Evolutionary conservation across 2,888 invertebrate species (phyloP).

Genomic region (Acanthosepion esculentum): DNA sequence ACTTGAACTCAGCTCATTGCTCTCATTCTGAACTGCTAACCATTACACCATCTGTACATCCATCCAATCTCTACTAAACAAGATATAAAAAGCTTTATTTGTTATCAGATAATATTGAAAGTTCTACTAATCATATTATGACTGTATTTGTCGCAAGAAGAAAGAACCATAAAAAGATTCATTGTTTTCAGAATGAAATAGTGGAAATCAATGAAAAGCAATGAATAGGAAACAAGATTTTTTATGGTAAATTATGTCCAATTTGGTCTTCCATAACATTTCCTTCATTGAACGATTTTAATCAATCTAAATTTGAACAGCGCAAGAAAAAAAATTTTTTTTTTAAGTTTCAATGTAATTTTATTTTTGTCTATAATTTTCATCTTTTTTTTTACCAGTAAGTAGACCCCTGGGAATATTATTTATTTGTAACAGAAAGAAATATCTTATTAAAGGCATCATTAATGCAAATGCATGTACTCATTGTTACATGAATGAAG

Average conservation of each 20-base stretch:
- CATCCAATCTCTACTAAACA: neutral
- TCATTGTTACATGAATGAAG: too few relatives aligned
- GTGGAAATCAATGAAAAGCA: neutral
- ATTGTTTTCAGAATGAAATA: neutral
- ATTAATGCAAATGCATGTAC: neutral
- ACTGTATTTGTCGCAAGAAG: neutral
- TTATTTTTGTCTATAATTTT: neutral
- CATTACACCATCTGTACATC: too few relatives aligned
- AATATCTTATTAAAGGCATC: neutral
- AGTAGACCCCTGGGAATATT: neutral
- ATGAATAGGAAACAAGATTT: neutral
- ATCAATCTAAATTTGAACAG: slow-evolving; percentile 17
- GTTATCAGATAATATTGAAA: neutral
- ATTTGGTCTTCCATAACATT: slow-evolving; percentile 14
- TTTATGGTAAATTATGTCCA: neutral
- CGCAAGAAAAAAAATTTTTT: neutral
- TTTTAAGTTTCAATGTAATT: neutral
- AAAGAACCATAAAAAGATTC: neutral
- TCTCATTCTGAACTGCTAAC: too few relatives aligned
- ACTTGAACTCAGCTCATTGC: too few relatives aligned
- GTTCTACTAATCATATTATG: neutral
- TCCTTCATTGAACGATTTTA: neutral
- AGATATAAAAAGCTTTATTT: neutral
- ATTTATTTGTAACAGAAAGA: neutral
- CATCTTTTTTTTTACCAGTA: neutral